phyloP scores from a whole-genome alignment of 1,140 invertebrate genomes.

The Spodoptera frugiperda region DNA sequence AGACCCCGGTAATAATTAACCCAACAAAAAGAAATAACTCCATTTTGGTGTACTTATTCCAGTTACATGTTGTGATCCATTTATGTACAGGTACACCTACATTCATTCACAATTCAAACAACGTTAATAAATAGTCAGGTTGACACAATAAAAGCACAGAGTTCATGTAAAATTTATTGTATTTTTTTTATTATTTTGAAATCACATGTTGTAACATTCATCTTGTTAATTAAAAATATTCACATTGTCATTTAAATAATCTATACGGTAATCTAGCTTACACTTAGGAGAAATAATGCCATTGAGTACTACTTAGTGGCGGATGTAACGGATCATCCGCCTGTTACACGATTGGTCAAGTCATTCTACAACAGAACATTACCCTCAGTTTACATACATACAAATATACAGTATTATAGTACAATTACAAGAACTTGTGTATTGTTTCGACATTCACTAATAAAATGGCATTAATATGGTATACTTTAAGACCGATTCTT shows the following conservation, averaged over 20 bases:
- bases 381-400: constrained; percentile 81
- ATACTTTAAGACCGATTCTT: constrained; percentile 81
- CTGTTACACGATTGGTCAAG: constrained; percentile 82
- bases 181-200: constrained; percentile 86
- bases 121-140: neutral
- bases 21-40: no score
- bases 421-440: constrained; percentile 78
- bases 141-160: constrained; percentile 47
- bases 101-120: neutral
- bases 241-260: constrained; percentile 86
- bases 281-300: constrained; percentile 84
- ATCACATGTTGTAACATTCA: constrained; percentile 87
- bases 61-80: no score
- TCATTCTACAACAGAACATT: constrained; percentile 77
- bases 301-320: constrained; percentile 79
- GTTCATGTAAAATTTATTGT: constrained; percentile 87
- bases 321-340: constrained; percentile 65
- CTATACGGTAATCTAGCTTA: constrained; percentile 84
- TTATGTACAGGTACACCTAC: no score
- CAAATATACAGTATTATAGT: constrained; percentile 85
- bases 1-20: no score
- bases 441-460: constrained; percentile 79
- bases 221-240: constrained; percentile 87
- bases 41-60: no score
- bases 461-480: constrained; percentile 84